Base-by-base conservation (phyloP, 2,113 vertebrate genomes). In the Chaetops frenatus region DNA sequence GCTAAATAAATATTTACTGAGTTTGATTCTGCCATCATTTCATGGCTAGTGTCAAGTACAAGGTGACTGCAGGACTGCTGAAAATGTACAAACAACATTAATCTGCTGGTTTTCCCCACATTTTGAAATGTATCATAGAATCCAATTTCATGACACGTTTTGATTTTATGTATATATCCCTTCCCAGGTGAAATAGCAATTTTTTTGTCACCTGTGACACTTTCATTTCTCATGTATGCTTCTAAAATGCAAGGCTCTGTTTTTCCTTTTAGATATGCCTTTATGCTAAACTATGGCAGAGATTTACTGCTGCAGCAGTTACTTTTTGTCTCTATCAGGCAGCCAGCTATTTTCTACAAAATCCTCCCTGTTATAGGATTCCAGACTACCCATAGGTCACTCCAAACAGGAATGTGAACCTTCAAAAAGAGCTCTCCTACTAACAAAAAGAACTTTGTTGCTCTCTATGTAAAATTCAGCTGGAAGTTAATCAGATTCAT, bases 1-100 rank as follows among this genome's bases (percentile, higher is more conserved):
- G 88, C 94, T 96, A 92, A 92, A 87, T 93, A 96, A 95, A 96
- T 95, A 97, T 95, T 94, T 91, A 94, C 92, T 33, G 36, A 48
- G 67, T 91, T 90, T 94, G 70, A 74, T 90, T 95, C 69, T 84
- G 69, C 76, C 19, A 5, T 81, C 18, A 20, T 92, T 93, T 93
- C 56, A n/a, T 60, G 92, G 69, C 47, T 81, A 86, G 81, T 35
- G 42, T 62, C 56, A 92, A 94, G 65, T 67, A 92, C 84, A 94
- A 96, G 91, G 86, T 94, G 91, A 95, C 78, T 94, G 89, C 45
- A 66, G 60, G 31, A 82, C 51, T 89, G 64, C 56, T 70, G 79
- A 44, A 95, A 90, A 93, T 67, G 50, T 35, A 76, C 57, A 60
- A 91, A 73, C 29, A 77, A 35, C 48, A 61, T 90, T 88, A 81